A percentile compares a stretch with the other conserved stretches of the same genome.
These are phyloP conservation scores for Chelmon rostratus DNA, from an alignment of 2,797 vertebrate species.

Conservation along the genomic window DNA sequence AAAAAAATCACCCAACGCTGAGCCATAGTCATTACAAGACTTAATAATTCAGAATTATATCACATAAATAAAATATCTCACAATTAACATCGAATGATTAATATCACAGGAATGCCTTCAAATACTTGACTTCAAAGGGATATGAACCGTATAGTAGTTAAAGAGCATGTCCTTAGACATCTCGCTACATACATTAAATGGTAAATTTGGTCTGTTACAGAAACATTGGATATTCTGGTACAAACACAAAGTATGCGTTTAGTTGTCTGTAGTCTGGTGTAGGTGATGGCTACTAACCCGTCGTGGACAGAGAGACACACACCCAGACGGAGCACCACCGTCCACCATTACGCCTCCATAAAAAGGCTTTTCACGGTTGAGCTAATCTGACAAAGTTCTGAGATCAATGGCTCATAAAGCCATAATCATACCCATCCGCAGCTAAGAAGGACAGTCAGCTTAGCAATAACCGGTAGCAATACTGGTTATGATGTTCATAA, in stretches of 20 bases:
- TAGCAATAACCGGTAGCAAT: not conserved
- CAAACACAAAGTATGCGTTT: constrained; percentile 27
- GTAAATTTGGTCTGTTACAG: constrained; percentile 57
- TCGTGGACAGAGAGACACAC: constrained; percentile 66
- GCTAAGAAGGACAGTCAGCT: not conserved
- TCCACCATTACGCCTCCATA: constrained; percentile 82
- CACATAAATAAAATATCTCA: not conserved
- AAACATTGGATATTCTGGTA: constrained; percentile 6
- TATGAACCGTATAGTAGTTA: not conserved
- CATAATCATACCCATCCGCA: constrained; percentile 41
- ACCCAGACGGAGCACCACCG: constrained; percentile 65
- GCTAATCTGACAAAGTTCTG: constrained; percentile 83
- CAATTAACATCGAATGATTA: not conserved
- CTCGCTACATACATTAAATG: constrained; percentile 46
- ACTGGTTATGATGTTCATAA: constrained; percentile 10
- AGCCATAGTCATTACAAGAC: not conserved
- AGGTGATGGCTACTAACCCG: constrained; percentile 55
- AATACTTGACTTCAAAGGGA: not conserved
- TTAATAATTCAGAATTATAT: not conserved
- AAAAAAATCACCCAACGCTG: not conserved
- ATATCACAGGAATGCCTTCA: constrained; percentile 4
- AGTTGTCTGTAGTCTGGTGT: constrained; percentile 22
- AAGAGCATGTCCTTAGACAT: constrained; percentile 25
- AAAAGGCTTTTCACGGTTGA: constrained; percentile 82
- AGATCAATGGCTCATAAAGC: constrained; percentile 71